Evolutionary conservation across 2,113 vertebrate genomes (phyloP), one percentile per base, ranked within the genome.

Genomic region (Polypterus bichir): DNA sequence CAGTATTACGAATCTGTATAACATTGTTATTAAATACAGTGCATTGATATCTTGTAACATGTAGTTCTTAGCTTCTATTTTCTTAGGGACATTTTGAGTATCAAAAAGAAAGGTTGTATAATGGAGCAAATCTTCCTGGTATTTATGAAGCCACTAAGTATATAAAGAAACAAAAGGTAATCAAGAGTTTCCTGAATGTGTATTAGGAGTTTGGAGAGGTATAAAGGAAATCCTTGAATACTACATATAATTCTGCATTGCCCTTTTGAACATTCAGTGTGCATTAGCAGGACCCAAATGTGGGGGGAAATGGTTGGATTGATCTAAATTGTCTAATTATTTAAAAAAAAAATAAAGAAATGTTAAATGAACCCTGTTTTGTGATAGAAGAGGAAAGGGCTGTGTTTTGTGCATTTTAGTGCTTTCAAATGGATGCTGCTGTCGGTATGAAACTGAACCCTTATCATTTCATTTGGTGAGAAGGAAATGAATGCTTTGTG

Each of bases 311-410:
- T 67, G 77, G 80, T 79, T 84, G 81, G 81, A 77, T 81, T 72
- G 83, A 86, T 86, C 78, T 82, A 83, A 87, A 84, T 86, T 84
- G 83, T 85, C 85, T 84, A 87, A 86, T 87, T 86, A 85, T 86
- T 87, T 87, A 81, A 87, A 87, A 85, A 85, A 27, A 58, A 84
- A 87, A 86, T 81, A 87, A 85, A 87, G 80, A 85, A 77, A 83
- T 84, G 83, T 85, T 87, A 86, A 87, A 87, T 86, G 83, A 86
- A 86, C 86, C 77, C 79, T 80, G 81, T 85, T 86, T 87, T 85
- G 80, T 86, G 83, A 85, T 86, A 82, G 81, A 78, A 73, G 70
- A 65, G 66, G 69, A 65, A 73, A 52, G 27, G 27, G 27, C 27
- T 27, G 27, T 27, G 27, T 27, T 27, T 27, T 27, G 27, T 27